These are phyloP conservation scores for Nomada lathburiana DNA, from an alignment of 2,888 invertebrate species.

Conservation along the genomic window DNA sequence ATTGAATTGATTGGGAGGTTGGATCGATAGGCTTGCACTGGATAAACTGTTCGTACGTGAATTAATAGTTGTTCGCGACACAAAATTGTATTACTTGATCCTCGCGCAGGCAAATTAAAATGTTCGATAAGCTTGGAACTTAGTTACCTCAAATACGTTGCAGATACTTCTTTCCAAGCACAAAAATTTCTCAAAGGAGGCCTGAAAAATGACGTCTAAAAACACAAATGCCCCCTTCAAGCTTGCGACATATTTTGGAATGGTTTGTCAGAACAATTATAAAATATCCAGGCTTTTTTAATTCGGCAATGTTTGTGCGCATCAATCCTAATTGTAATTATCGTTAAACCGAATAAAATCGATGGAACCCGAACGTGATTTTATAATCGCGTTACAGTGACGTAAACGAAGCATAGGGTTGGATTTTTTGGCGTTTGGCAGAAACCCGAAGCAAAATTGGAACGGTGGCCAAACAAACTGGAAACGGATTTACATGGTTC, in stretches of 20 bases:
- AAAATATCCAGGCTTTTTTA: too few relatives aligned
- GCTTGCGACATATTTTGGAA: too few relatives aligned
- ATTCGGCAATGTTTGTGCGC: neutral
- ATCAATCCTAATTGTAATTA: neutral
- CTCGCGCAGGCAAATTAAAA: too few relatives aligned
- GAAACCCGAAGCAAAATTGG: slow-evolving; percentile 12
- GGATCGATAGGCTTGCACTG: neutral
- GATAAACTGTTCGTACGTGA: slow-evolving; percentile 9
- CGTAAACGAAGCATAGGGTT: slow-evolving; percentile 8
- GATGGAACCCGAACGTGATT: neutral
- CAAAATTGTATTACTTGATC: too few relatives aligned
- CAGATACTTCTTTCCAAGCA: too few relatives aligned
- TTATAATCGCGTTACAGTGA: neutral
- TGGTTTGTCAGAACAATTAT: too few relatives aligned
- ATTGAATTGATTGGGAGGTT: neutral
- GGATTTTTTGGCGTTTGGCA: slow-evolving; percentile 23
- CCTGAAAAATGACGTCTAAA: too few relatives aligned
- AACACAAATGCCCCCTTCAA: too few relatives aligned
- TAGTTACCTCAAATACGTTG: too few relatives aligned
- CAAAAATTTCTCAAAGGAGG: too few relatives aligned
- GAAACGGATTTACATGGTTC: slow-evolving; percentile 28
- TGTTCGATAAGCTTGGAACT: too few relatives aligned
- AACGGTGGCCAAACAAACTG: slow-evolving; percentile 23
- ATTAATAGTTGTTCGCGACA: neutral
- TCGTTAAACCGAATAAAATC: neutral